Evolutionary conservation across 2,888 invertebrate genomes (phyloP), one percentile per base, ranked within the genome.

Genomic region (Athalia cordata): DNA sequence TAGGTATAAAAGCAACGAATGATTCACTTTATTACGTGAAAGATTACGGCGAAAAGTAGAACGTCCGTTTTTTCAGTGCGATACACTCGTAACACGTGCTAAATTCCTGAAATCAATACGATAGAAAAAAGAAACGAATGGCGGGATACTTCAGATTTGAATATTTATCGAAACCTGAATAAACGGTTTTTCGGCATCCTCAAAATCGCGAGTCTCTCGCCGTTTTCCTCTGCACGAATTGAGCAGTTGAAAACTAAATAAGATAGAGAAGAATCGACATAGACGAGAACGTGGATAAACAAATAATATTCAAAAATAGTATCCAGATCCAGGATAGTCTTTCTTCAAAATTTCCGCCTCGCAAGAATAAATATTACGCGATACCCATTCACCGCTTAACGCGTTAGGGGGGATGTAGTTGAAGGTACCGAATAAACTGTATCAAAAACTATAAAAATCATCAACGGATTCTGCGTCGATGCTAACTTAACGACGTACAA

Each of bases 21-120:
- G 66, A 66, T 68, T 68, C 68, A 52, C 50, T 11, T 9, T 11
- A 11, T 52, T 68, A 55, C 68, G 29, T 68, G 47, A 7, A 13
- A 66, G 15, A 66, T 66, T 49, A 49, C 66, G 49, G 15, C 47
- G 15, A n/a, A 11, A n/a, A 59, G 11, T n/a, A n/a, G n/a, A 45
- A 11, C 47, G n/a, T 11, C 43, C 45, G 0, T 45, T 64, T 64
- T 47, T 47, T 43, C 5, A 43, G 45, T 7, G 8, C 61, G 61
- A 8, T 29, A n/a, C 2, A n/a, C 0, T 0, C 3, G 9, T 9
- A 5, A 43, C 11, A 61, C 61, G 8, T 29, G 61, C 3, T 29
- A 29, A 61, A 61, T 29, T 61, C 6, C 13, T 15, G 29, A 52
- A 29, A 68, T 52, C 29, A 68, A 55, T 55, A 52, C 50, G 55